Percentiles rank a stretch among this genome's conserved stretches.
Conservation (phyloP, 30 jellyfish, hydroid and myxozoan species). For the Turritopsis rubra region DNA sequence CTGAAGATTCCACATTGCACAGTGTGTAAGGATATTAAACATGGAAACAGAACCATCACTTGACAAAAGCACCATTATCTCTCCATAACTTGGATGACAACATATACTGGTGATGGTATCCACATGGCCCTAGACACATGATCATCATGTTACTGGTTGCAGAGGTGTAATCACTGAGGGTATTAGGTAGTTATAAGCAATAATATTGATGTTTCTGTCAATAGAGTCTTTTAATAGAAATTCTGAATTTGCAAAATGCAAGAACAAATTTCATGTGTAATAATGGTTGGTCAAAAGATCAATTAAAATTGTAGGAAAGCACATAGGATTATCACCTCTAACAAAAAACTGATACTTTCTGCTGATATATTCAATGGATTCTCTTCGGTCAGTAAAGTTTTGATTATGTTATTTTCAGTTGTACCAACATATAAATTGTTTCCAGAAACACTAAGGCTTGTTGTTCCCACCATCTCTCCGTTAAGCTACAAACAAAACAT, state of each 20-base stretch:
- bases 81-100: constrained; percentile 18
- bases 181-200: too few relatives aligned
- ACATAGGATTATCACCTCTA: neutral
- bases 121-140: constrained; percentile 23
- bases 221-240: too few relatives aligned
- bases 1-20: neutral
- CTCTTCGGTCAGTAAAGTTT: neutral
- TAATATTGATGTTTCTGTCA: too few relatives aligned
- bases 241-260: too few relatives aligned
- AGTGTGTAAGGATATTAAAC: neutral
- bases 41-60: constrained; percentile 5
- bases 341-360: neutral
- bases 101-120: constrained; percentile 16
- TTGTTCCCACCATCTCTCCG: neutral
- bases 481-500: neutral
- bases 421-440: neutral
- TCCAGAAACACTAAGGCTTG: neutral
- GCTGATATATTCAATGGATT: neutral
- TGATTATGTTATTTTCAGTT: neutral
- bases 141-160: neutral
- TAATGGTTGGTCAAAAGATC: too few relatives aligned
- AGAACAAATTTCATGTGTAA: too few relatives aligned
- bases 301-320: too few relatives aligned
- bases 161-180: neutral
- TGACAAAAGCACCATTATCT: constrained; percentile 6